These are phyloP conservation scores for Cathartes aura DNA, from an alignment of 2,113 vertebrate genomes.

Conservation along the genomic window DNA sequence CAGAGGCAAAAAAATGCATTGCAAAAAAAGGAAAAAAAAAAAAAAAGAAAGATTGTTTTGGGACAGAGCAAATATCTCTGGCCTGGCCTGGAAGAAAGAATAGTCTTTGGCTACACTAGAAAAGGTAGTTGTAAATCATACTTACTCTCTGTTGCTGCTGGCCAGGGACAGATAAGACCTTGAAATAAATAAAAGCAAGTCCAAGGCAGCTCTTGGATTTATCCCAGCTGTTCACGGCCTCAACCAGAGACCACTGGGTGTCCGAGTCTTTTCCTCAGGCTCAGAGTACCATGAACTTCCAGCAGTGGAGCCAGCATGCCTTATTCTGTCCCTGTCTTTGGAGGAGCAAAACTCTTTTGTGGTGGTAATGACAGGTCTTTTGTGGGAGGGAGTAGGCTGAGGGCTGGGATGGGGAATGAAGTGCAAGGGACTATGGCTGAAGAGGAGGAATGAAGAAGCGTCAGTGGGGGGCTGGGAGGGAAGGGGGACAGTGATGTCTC, in stretches of 20 bases:
- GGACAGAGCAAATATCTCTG: background rate
- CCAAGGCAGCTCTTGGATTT: background rate
- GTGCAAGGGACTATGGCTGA: background rate
- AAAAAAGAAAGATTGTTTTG: background rate
- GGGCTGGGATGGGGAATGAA: background rate
- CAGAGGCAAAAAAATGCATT: background rate
- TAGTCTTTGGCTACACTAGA: background rate
- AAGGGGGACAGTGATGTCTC: fast-evolving
- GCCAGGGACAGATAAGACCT: background rate
- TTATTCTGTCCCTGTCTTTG: background rate
- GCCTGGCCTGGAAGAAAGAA: background rate
- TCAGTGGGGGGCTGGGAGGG: background rate
- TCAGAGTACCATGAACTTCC: background rate
- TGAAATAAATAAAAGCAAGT: slow-evolving; percentile 19
- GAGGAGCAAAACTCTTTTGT: background rate
- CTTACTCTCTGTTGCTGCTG: background rate
- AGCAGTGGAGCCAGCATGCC: background rate
- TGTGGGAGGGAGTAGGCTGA: background rate
- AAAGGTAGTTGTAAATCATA: background rate
- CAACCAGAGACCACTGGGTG: background rate
- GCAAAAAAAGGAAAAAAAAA: background rate
- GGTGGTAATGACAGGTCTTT: background rate
- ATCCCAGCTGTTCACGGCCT: background rate
- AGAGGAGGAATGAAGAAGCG: background rate
- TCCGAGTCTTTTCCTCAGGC: background rate